Conservation (phyloP, 1,140 invertebrate species). For the Stegodyphus mimosarum region DNA sequence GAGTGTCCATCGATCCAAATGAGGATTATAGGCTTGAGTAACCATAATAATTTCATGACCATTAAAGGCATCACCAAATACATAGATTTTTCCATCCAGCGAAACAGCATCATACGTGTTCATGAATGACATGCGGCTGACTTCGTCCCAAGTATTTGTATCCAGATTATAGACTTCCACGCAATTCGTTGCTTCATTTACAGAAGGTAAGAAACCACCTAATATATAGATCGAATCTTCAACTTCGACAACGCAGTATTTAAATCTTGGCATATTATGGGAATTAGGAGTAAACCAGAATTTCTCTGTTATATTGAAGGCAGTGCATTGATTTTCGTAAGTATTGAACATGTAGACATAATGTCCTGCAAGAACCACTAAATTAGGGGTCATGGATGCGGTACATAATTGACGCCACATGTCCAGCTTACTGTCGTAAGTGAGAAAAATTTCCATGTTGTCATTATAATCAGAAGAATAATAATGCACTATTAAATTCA, state of each 20-base stretch:
- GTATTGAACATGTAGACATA: slow-evolving; percentile 8
- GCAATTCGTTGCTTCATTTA: not conserved
- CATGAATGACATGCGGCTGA: not conserved
- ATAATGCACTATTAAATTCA: not conserved
- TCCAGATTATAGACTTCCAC: not conserved
- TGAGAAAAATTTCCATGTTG: not conserved
- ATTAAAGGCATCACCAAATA: not conserved
- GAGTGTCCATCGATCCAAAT: not conserved
- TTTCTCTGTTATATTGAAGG: not conserved
- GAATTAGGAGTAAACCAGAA: not conserved
- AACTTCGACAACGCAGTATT: not conserved
- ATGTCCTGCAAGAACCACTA: not conserved
- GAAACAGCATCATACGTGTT: not conserved
- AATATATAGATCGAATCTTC: not conserved
- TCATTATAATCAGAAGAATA: not conserved
- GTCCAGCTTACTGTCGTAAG: not conserved
- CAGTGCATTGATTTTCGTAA: not conserved
- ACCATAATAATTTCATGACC: not conserved
- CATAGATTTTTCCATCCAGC: not conserved
- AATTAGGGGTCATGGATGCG: not conserved
- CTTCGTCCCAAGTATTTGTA: not conserved
- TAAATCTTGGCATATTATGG: not conserved
- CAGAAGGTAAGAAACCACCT: not conserved
- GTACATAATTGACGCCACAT: not conserved
- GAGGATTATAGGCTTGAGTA: not conserved